Percentiles rank a stretch among this genome's conserved stretches.
Conservation (phyloP, 2,888 invertebrate species). For the Sinohyriopsis cumingii region DNA sequence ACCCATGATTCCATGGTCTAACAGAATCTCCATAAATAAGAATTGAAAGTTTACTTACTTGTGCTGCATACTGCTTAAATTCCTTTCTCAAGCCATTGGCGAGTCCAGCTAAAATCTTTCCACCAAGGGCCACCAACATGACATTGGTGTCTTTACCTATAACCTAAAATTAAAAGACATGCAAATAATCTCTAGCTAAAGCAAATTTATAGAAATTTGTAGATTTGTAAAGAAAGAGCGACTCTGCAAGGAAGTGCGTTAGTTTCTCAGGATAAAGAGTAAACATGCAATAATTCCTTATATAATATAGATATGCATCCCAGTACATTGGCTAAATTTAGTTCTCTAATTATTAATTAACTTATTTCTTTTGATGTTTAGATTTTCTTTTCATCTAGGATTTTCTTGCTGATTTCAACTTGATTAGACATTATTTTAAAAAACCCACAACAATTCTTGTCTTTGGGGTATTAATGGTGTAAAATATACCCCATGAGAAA, state of each 20-base stretch:
- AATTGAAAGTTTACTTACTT: slow-evolving; percentile 44
- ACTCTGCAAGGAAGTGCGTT: background rate
- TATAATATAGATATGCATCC: too few relatives aligned
- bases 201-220: background rate
- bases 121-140: slow-evolving; percentile 89
- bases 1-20: too few relatives aligned
- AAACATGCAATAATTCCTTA: background rate
- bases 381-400: too few relatives aligned
- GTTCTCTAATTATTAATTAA: too few relatives aligned
- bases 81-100: slow-evolving; percentile 90
- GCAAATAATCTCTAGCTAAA: background rate
- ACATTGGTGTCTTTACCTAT: slow-evolving; percentile 96
- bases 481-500: too few relatives aligned
- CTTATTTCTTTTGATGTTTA: too few relatives aligned
- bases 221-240: background rate
- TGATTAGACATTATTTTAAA: too few relatives aligned
- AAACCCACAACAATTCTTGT: too few relatives aligned
- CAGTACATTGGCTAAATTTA: too few relatives aligned
- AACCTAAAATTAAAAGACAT: slow-evolving; percentile 76
- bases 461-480: too few relatives aligned
- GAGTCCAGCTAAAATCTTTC: slow-evolving; percentile 85
- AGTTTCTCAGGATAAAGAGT: background rate
- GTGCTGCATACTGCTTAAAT: slow-evolving; percentile 85
- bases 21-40: too few relatives aligned
- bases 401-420: too few relatives aligned